These are phyloP conservation scores for Strigamia maritima DNA, from an alignment of 2,888 invertebrate species.

Conservation along the genomic window DNA sequence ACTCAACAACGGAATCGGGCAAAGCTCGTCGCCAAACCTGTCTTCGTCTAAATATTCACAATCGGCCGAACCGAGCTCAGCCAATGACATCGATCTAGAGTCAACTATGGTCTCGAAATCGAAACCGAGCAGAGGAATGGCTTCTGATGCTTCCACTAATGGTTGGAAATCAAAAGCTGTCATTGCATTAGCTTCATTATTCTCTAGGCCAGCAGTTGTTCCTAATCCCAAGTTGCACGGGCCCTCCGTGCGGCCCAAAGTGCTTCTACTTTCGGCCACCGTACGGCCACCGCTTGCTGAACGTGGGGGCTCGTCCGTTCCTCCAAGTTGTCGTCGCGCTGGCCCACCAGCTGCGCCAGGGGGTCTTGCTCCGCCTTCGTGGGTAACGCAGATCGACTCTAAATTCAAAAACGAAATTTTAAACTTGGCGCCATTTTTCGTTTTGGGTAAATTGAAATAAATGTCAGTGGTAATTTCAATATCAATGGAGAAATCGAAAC, in stretches of 20 bases:
- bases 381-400: neutral
- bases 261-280: neutral
- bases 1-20: neutral
- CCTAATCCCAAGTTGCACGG: neutral
- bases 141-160: neutral
- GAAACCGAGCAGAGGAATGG: neutral
- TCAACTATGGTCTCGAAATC: neutral
- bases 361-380: constrained; percentile 20
- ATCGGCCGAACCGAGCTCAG: neutral
- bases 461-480: no score
- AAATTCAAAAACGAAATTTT: neutral
- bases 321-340: neutral
- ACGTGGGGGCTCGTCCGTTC: neutral
- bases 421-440: no score
- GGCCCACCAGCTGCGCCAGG: neutral
- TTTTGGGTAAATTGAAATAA: neutral
- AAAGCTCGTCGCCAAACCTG: neutral
- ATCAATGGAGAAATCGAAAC: no score
- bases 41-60: neutral
- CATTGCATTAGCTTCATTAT: neutral
- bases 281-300: neutral
- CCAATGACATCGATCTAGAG: neutral
- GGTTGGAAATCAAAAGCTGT: neutral
- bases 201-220: neutral
- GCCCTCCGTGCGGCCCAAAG: neutral